Percentiles rank a stretch among this genome's conserved stretches.
phyloP scores from a whole-genome alignment of 2,797 vertebrate species.

The Artibeus lituratus region DNA sequence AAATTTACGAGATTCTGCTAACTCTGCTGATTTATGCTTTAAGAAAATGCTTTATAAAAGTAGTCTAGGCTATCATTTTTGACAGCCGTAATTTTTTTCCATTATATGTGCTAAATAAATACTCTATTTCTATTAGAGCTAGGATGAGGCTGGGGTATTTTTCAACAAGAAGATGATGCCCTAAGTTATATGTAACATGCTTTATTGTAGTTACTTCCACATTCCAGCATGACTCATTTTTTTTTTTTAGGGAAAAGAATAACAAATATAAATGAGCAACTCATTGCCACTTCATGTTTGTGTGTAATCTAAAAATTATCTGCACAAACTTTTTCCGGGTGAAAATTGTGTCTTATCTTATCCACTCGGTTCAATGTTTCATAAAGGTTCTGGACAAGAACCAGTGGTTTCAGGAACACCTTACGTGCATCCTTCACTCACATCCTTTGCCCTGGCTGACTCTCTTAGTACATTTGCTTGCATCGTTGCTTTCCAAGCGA shows the following conservation, averaged over 20 bases:
- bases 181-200: neutral
- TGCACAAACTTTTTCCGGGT: neutral
- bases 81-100: constrained; percentile 54
- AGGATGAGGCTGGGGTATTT: constrained; percentile 10
- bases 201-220: neutral
- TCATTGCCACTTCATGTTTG: neutral
- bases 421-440: neutral
- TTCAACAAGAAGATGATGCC: constrained; percentile 13
- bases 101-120: constrained; percentile 48
- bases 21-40: constrained; percentile 31
- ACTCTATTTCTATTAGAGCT: constrained; percentile 42
- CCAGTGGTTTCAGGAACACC: neutral
- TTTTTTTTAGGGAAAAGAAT: neutral
- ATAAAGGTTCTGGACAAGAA: neutral
- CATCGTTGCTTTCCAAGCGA: neutral
- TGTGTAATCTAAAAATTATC: constrained; percentile 3
- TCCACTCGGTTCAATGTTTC: neutral
- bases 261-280: constrained; percentile 19
- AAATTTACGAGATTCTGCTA: constrained; percentile 14
- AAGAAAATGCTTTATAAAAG: constrained; percentile 46
- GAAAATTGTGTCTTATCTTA: neutral
- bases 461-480: neutral
- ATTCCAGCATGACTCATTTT: neutral
- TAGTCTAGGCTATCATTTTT: constrained; percentile 38
- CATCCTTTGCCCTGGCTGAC: neutral